A percentile compares a stretch with the other conserved stretches of the same genome.
These are phyloP conservation scores for Furcifer pardalis DNA, from an alignment of 2,797 vertebrate genomes.

Conservation along the genomic window DNA sequence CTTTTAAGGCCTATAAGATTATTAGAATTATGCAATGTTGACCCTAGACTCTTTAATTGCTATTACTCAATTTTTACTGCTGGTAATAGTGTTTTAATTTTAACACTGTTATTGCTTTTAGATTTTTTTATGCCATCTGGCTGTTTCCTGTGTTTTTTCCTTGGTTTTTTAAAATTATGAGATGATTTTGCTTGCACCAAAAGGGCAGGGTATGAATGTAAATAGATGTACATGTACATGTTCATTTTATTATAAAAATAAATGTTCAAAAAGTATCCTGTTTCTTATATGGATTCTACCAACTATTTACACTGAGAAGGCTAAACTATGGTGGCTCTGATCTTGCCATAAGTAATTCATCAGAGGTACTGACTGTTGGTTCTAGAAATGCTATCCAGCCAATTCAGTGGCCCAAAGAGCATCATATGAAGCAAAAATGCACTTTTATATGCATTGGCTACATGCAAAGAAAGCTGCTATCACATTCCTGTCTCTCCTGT, in stretches of 20 bases:
- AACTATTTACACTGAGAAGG: not conserved
- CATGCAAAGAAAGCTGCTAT: not conserved
- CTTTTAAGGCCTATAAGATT: no score
- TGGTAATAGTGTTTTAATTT: no score
- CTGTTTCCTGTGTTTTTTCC: no score
- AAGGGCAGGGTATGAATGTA: no score
- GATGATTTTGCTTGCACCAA: no score
- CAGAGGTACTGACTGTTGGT: not conserved
- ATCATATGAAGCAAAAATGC: not conserved
- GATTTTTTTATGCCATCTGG: no score
- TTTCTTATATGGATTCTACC: not conserved
- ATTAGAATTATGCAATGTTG: no score
- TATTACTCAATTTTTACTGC: no score
- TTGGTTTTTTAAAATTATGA: no score
- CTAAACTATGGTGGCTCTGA: not conserved
- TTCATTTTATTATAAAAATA: not conserved
- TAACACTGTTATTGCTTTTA: no score
- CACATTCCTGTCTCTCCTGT: not conserved
- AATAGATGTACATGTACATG: no score
- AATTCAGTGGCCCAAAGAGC: not conserved
- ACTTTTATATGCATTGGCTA: not conserved
- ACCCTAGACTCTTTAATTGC: no score
- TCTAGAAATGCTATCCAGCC: not conserved
- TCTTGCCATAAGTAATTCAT: not conserved
- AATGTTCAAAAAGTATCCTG: constrained; percentile 5